Conservation (phyloP, 2,888 invertebrate species). For the Laothoe populi region DNA sequence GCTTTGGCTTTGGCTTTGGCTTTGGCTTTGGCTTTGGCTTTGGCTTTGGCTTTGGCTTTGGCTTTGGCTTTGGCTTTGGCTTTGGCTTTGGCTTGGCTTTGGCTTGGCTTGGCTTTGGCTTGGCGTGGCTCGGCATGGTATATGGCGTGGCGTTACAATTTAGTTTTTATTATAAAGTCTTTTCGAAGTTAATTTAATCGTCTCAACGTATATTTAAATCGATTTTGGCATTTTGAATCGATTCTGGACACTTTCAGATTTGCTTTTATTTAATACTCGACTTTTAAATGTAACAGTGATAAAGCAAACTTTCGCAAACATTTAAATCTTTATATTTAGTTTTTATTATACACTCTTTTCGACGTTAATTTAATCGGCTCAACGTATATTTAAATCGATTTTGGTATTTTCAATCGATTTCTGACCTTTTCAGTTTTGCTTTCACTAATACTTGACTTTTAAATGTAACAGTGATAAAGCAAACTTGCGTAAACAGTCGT, state of each 20-base stretch:
- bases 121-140: too few relatives aligned
- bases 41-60: not conserved
- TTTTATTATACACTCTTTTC: conserved; percentile 3
- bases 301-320: conserved; percentile 27
- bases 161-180: not conserved
- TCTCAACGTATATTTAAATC: not conserved
- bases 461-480: conserved; percentile 22
- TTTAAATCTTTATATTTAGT: too few relatives aligned
- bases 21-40: not conserved
- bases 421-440: conserved; percentile 21
- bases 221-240: not conserved
- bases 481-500: conserved; percentile 21
- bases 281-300: conserved; percentile 23
- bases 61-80: too few relatives aligned
- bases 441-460: conserved; percentile 25
- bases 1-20: not conserved
- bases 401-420: not conserved
- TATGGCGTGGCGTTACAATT: too few relatives aligned
- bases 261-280: conserved; percentile 21
- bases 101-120: too few relatives aligned
- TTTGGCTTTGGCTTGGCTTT: too few relatives aligned
- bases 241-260: conserved; percentile 19
- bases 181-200: conserved; percentile 4
- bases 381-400: conserved; percentile 1
- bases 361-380: not conserved